These are phyloP conservation scores for Poecilia picta DNA, from an alignment of 2,797 vertebrate genomes.

Conservation along the genomic window DNA sequence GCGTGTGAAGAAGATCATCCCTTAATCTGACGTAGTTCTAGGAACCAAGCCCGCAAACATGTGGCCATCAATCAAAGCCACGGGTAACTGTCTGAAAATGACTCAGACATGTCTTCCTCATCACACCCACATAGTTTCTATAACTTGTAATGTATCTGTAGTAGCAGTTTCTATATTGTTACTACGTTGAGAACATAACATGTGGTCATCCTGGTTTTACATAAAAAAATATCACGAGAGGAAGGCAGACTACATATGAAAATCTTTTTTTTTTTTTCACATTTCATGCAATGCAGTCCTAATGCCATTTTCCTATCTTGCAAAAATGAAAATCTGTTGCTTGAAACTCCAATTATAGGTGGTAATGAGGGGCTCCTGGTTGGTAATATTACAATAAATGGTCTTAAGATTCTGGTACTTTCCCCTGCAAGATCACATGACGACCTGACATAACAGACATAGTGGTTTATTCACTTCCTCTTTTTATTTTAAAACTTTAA, in stretches of 20 bases:
- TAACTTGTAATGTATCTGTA: not conserved
- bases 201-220: not conserved
- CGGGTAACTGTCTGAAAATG: slow-evolving; percentile 26
- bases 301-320: not conserved
- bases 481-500: slow-evolving; percentile 30
- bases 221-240: not conserved
- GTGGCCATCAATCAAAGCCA: slow-evolving; percentile 23
- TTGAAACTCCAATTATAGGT: not conserved
- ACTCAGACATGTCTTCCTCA: slow-evolving; percentile 27
- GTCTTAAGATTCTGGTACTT: slow-evolving; percentile 4
- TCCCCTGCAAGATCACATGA: slow-evolving; percentile 6
- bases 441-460: slow-evolving; percentile 23
- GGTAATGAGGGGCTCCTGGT: not conserved
- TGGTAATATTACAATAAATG: slow-evolving; percentile 25
- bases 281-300: not conserved
- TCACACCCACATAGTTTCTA: not conserved
- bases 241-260: too few species aligned
- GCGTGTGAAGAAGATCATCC: not conserved
- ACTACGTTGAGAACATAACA: slow-evolving; percentile 5
- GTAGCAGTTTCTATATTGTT: not conserved
- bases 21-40: slow-evolving; percentile 36
- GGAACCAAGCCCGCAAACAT: slow-evolving; percentile 41
- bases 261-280: not conserved
- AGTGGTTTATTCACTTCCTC: slow-evolving; percentile 46
- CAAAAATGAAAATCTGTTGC: not conserved